phyloP scores from a whole-genome alignment of 2,113 vertebrate species.

The Megaleporinus macrocephalus region DNA sequence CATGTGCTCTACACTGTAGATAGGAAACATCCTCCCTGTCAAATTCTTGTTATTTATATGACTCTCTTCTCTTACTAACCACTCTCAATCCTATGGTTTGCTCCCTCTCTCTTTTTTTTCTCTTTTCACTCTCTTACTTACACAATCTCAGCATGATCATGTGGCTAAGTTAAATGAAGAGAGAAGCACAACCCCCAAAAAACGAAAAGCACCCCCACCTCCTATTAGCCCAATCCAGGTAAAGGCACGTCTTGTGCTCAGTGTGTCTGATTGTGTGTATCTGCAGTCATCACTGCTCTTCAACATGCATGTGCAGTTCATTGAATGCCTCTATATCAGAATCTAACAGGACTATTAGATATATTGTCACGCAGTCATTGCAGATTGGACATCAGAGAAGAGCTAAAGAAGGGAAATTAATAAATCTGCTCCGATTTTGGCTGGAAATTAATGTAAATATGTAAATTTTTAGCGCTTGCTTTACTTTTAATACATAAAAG shows the following conservation, averaged over 20 bases:
- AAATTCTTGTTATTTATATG: conserved; percentile 8
- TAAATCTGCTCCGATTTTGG: neutral
- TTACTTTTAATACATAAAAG: too few relatives aligned
- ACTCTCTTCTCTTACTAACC: conserved; percentile 40
- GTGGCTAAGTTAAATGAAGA: conserved; percentile 95
- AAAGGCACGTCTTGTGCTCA: conserved; percentile 70
- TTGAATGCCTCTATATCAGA: neutral
- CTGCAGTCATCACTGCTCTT: neutral
- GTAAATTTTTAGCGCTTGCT: too few relatives aligned
- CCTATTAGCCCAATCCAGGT: conserved; percentile 96
- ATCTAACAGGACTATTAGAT: neutral
- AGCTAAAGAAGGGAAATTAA: neutral
- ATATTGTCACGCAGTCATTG: too few relatives aligned
- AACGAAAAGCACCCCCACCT: conserved; percentile 98
- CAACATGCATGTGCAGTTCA: neutral
- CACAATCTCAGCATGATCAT: conserved; percentile 94
- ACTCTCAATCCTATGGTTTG: conserved; percentile 32
- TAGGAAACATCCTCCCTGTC: conserved; percentile 7
- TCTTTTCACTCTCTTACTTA: conserved; percentile 79
- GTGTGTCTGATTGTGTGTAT: conserved; percentile 14
- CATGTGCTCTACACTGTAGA: conserved; percentile 22
- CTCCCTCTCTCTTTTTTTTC: conserved; percentile 72
- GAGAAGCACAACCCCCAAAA: conserved; percentile 98
- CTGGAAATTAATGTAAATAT: neutral
- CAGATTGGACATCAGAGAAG: neutral